These are phyloP conservation scores for Alosa alosa DNA, from an alignment of 2,113 vertebrate species.

Conservation along the genomic window DNA sequence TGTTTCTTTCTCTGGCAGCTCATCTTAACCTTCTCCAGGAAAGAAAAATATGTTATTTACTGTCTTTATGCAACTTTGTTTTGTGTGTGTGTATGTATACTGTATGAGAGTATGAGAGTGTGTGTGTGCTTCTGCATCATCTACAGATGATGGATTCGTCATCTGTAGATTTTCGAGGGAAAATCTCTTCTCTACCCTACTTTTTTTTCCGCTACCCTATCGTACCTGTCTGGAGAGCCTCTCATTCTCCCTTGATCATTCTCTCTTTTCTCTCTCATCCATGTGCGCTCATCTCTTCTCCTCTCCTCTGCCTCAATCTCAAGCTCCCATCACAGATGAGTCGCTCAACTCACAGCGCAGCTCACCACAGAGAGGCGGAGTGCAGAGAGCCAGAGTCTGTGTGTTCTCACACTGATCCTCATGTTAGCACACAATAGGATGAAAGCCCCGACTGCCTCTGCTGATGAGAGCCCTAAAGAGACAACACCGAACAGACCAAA, in stretches of 20 bases:
- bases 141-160: background rate
- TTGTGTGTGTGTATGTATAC: background rate
- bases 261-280: conserved; percentile 8
- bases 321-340: background rate
- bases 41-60: background rate
- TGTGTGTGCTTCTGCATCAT: background rate
- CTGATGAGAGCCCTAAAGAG: conserved; percentile 9
- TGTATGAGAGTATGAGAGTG: background rate
- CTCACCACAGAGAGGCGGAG: background rate
- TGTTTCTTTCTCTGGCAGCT: background rate
- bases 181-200: background rate
- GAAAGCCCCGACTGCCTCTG: background rate
- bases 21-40: background rate
- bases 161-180: conserved; percentile 1
- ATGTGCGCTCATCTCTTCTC: background rate
- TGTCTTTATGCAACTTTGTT: background rate
- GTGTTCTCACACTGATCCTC: background rate
- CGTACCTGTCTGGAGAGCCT: conserved; percentile 6
- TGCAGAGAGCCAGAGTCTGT: background rate
- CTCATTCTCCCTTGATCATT: conserved; percentile 9
- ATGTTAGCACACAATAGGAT: background rate
- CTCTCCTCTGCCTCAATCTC: background rate
- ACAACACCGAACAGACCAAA: background rate
- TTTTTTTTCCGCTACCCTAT: background rate
- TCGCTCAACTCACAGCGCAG: background rate